A percentile compares a stretch with the other conserved stretches of the same genome.
These are phyloP conservation scores for Neomonachus schauinslandi DNA, from an alignment of 2,113 vertebrate genomes.

Conservation along the genomic window DNA sequence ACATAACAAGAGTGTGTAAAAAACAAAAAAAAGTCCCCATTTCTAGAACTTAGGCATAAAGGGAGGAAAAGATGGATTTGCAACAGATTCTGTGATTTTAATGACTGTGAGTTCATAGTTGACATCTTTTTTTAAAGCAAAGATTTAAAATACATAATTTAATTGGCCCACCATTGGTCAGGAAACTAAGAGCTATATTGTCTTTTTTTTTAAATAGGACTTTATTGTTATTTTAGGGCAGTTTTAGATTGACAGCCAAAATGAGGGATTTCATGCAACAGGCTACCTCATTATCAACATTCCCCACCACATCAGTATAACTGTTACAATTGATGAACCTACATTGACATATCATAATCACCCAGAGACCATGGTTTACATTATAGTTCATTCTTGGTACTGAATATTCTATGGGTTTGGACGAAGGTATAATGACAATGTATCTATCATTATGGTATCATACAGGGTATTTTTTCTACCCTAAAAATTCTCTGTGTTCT, in stretches of 20 bases:
- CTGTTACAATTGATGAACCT: neutral
- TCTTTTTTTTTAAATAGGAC: neutral
- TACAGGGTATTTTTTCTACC: neutral
- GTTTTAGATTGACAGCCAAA: neutral
- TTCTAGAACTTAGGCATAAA: neutral
- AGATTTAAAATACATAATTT: neutral
- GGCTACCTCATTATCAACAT: neutral
- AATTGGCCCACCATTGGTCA: neutral
- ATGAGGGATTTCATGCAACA: neutral
- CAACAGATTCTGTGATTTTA: neutral
- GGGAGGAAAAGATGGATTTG: neutral
- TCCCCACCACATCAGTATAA: neutral
- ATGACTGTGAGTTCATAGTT: neutral
- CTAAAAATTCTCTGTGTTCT: neutral
- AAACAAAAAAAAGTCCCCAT: neutral
- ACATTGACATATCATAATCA: neutral
- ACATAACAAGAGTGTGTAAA: neutral
- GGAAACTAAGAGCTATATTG: neutral
- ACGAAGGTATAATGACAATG: neutral
- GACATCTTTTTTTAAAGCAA: neutral
- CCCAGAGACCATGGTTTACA: neutral
- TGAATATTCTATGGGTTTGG: neutral
- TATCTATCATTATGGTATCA: neutral
- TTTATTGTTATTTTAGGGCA: neutral
- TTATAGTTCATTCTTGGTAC: neutral